Evolutionary conservation across 2,888 invertebrate genomes (phyloP).

Genomic region (Hyppa rectilinea): DNA sequence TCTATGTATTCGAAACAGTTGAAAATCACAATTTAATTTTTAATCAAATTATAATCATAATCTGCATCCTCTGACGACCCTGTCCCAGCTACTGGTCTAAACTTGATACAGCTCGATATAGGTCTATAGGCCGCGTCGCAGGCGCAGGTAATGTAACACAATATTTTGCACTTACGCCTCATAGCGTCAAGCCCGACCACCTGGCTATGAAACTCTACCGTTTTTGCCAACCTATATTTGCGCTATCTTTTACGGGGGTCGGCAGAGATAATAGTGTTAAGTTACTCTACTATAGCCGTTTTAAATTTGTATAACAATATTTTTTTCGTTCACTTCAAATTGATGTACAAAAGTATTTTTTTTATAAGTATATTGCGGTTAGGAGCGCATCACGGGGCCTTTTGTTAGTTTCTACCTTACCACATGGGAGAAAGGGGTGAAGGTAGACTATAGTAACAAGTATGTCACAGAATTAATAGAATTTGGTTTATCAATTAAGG

Average conservation of each 20-base stretch:
- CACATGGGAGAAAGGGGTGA: neutral
- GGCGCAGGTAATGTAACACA: conserved; percentile 61
- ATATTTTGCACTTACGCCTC: conserved; percentile 60
- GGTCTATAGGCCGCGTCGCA: conserved; percentile 57
- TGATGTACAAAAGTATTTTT: neutral
- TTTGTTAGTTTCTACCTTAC: neutral
- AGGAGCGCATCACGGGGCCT: too few species aligned
- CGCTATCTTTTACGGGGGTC: conserved; percentile 61
- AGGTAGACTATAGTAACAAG: neutral
- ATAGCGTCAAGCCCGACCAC: conserved; percentile 47
- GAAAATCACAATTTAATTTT: neutral
- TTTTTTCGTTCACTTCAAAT: neutral
- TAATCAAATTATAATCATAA: neutral
- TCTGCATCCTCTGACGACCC: conserved; percentile 3
- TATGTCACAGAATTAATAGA: neutral
- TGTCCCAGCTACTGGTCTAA: conserved; percentile 53
- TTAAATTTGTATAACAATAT: neutral
- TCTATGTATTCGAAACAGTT: neutral
- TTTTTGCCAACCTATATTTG: conserved; percentile 61
- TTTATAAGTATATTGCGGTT: too few species aligned
- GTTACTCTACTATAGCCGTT: conserved; percentile 38
- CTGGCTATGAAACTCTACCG: conserved; percentile 60
- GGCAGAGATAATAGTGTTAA: conserved; percentile 42
- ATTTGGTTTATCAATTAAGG: too few species aligned
- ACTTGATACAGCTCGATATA: conserved; percentile 50